A percentile compares a stretch with the other conserved stretches of the same genome.
Evolutionary conservation across 2,113 vertebrate genomes (phyloP).

Genomic region (Toxotes jaculatrix): DNA sequence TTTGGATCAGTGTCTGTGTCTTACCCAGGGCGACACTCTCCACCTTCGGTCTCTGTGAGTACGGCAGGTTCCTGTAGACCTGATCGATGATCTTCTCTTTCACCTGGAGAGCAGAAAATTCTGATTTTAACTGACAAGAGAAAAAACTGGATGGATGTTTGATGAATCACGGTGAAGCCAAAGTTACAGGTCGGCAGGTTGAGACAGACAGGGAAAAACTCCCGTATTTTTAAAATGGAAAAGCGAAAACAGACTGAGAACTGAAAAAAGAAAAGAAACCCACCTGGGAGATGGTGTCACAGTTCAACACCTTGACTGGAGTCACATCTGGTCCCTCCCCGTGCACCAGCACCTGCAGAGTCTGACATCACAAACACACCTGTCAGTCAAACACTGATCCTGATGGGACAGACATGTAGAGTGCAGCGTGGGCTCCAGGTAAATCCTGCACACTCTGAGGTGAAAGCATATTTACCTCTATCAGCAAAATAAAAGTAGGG

Average conservation of each 20-base stretch:
- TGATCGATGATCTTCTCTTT: constrained; percentile 99
- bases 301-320: constrained; percentile 96
- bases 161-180: too few species aligned
- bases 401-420: background rate
- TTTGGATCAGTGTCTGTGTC: background rate
- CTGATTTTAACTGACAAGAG: background rate
- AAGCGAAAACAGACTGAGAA: too few species aligned
- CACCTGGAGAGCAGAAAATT: constrained; percentile 77
- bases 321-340: constrained; percentile 91
- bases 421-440: too few species aligned
- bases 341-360: constrained; percentile 93
- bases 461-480: too few species aligned
- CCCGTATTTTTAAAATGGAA: too few species aligned
- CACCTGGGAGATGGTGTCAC: constrained; percentile 94
- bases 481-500: too few species aligned
- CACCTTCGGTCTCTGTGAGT: constrained; percentile 92
- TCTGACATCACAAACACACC: constrained; percentile 81
- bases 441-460: too few species aligned
- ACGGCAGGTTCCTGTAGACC: constrained; percentile 92
- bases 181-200: background rate
- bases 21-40: constrained; percentile 92
- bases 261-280: background rate
- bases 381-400: constrained; percentile 17
- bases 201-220: background rate
- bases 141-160: background rate